Percentiles rank a stretch among this genome's conserved stretches.
Conservation (phyloP, 2,113 vertebrate species). For the Pandion haliaetus region DNA sequence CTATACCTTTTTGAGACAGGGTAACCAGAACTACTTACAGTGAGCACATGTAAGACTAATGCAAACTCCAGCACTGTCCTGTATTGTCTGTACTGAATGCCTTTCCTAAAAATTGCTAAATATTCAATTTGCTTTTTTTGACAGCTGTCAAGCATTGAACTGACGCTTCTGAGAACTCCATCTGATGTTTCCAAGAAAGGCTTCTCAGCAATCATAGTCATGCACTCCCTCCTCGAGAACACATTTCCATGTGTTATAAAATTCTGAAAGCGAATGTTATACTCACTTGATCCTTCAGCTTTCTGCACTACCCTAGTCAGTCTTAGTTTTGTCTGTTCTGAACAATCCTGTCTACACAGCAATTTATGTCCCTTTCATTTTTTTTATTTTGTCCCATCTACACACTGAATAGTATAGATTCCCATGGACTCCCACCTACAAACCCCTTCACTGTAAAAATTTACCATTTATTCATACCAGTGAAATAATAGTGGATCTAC, state of each 20-base stretch:
- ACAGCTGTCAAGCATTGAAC: slow-evolving; percentile 2
- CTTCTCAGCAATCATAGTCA: background rate
- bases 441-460: background rate
- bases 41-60: fast-evolving
- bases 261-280: background rate
- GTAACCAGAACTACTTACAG: background rate
- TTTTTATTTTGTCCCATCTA: background rate
- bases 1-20: no score
- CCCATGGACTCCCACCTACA: background rate
- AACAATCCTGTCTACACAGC: background rate
- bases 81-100: background rate
- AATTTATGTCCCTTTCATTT: background rate
- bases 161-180: slow-evolving; percentile 13
- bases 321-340: background rate
- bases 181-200: background rate
- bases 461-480: background rate
- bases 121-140: background rate
- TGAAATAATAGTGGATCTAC: background rate
- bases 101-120: background rate
- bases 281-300: background rate
- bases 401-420: background rate
- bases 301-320: background rate
- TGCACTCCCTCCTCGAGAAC: background rate
- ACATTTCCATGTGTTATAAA: slow-evolving; percentile 12
- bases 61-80: background rate